Conservation (phyloP, 2,888 invertebrate genomes). For the Hyalella azteca region DNA sequence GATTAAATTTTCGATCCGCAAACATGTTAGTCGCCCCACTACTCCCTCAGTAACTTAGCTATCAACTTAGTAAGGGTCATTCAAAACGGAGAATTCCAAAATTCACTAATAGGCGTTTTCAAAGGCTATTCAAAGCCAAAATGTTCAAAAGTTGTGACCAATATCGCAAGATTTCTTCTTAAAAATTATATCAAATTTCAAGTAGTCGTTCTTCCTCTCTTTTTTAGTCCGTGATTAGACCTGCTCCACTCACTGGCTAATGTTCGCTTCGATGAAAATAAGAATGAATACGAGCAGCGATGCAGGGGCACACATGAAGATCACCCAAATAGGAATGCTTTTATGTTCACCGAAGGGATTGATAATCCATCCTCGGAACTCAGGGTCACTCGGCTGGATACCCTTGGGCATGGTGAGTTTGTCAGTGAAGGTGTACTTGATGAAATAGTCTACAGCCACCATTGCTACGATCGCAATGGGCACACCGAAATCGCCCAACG, state of each 20-base stretch:
- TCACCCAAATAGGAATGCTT: constrained; percentile 76
- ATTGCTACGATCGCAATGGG: constrained; percentile 91
- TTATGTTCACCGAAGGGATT: constrained; percentile 72
- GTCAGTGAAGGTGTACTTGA: constrained; percentile 66
- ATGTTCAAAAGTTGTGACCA: too few species aligned
- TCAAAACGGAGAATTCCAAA: too few species aligned
- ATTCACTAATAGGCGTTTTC: too few species aligned
- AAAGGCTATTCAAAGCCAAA: too few species aligned
- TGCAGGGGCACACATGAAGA: constrained; percentile 81
- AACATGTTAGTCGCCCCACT: too few species aligned
- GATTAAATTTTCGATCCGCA: too few species aligned
- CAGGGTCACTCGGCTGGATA: constrained; percentile 76
- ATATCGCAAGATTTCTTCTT: too few species aligned
- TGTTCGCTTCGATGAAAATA: constrained; percentile 96
- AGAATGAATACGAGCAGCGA: constrained; percentile 94
- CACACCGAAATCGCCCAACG: constrained; percentile 94
- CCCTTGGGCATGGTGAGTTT: constrained; percentile 85
- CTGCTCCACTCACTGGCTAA: constrained; percentile 91
- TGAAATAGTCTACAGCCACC: constrained; percentile 78
- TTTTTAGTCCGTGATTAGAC: too few species aligned
- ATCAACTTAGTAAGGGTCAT: too few species aligned
- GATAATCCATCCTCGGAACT: constrained; percentile 79
- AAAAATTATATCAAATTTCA: too few species aligned
- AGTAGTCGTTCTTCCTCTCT: too few species aligned
- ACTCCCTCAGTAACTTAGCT: too few species aligned